Conservation (phyloP, 2,888 invertebrate genomes). For the Cremastinae sp. region DNA sequence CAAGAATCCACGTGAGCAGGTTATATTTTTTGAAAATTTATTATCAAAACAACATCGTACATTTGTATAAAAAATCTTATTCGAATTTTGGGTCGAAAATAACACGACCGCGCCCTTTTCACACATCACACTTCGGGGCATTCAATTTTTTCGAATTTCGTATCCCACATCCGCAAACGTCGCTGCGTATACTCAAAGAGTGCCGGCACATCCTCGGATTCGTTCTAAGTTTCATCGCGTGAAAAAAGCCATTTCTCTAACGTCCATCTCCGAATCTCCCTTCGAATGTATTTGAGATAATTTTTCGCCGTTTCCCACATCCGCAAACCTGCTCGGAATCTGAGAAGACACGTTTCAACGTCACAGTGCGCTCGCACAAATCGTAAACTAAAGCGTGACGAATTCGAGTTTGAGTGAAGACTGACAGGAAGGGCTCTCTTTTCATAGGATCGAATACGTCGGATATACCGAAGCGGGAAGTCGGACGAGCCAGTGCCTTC, state of each 20-base stretch:
- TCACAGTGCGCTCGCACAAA: slow-evolving; percentile 67
- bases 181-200: slow-evolving; percentile 53
- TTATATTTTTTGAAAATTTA: no score
- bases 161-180: slow-evolving; percentile 60
- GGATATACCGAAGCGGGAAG: slow-evolving; percentile 22
- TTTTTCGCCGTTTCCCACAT: slow-evolving; percentile 67
- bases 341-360: slow-evolving; percentile 66
- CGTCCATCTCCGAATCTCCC: slow-evolving; percentile 25
- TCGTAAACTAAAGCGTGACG: slow-evolving; percentile 73
- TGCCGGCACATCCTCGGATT: slow-evolving; percentile 47
- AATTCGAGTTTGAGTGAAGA: slow-evolving; percentile 66
- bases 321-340: slow-evolving; percentile 70
- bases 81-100: slow-evolving; percentile 33
- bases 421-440: slow-evolving; percentile 29
- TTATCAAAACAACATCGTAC: slow-evolving; percentile 3
- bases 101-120: no score
- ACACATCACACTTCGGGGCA: no score
- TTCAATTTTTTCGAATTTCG: slow-evolving; percentile 20
- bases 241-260: slow-evolving; percentile 58
- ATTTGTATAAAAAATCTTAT: slow-evolving; percentile 24
- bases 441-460: slow-evolving; percentile 17
- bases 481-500: slow-evolving; percentile 46
- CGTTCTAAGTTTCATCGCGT: slow-evolving; percentile 45
- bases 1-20: no score
- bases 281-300: slow-evolving; percentile 2